Evolutionary conservation across 2,797 vertebrate species (phyloP).

Genomic region (Saxicola maurus): DNA sequence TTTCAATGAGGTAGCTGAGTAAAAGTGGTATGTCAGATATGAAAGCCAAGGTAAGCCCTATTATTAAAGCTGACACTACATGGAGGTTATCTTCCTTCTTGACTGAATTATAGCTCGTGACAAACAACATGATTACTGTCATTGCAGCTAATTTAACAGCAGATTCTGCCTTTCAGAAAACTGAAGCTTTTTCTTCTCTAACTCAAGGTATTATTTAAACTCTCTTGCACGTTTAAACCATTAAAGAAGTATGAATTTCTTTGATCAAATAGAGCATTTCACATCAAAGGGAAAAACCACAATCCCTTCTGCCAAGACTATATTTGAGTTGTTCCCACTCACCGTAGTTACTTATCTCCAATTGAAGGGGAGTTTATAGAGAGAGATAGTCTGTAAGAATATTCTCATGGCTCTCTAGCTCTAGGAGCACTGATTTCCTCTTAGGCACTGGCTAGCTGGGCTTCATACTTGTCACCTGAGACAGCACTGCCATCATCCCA

Average conservation of each 20-base stretch:
- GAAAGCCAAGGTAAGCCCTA: background rate
- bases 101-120: background rate
- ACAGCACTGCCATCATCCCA: background rate
- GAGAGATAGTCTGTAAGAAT: too few species aligned
- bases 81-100: background rate
- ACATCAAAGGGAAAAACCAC: background rate
- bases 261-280: background rate
- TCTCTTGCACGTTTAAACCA: background rate
- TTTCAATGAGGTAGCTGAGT: background rate
- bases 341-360: background rate
- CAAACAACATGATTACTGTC: background rate
- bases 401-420: background rate
- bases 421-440: background rate
- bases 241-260: background rate
- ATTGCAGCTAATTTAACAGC: background rate
- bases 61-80: background rate
- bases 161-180: background rate
- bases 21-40: background rate
- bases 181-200: background rate
- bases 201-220: background rate
- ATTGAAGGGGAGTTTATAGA: background rate
- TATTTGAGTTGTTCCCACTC: background rate
- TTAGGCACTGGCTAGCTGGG: background rate
- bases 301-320: background rate
- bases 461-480: background rate